phyloP scores from a whole-genome alignment of 2,113 vertebrate species.

The Chloropsis cyanopogon region DNA sequence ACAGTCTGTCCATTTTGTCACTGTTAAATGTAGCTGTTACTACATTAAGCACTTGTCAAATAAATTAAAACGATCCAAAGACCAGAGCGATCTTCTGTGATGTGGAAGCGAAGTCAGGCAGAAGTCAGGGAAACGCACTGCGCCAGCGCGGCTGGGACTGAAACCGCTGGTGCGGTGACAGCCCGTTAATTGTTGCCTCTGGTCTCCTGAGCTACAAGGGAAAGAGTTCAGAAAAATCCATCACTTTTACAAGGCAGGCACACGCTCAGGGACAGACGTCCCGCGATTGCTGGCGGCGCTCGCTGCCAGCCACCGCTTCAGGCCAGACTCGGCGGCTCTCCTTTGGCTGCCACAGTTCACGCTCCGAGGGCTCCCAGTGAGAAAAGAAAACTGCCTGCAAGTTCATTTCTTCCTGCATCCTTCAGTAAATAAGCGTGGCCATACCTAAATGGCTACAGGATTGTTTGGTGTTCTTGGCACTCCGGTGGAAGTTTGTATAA shows the following conservation, averaged over 20 bases:
- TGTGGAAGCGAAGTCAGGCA: not conserved
- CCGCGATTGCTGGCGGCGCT: not conserved
- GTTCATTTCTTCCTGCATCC: not conserved
- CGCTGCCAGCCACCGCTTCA: not conserved
- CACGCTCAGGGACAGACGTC: not conserved
- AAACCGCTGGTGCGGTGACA: not conserved
- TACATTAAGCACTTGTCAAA: not conserved
- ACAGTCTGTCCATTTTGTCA: not conserved
- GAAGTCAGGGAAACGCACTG: not conserved
- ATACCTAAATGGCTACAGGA: not conserved
- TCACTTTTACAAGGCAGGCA: constrained; percentile 42
- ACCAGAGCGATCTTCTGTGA: not conserved
- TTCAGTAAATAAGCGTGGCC: not conserved
- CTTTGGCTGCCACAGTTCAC: not conserved
- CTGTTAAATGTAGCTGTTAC: not conserved
- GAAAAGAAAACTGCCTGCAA: not conserved
- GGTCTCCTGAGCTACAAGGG: not conserved
- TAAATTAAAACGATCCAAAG: not conserved
- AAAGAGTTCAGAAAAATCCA: not conserved
- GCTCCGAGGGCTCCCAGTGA: not conserved
- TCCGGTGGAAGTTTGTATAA: not conserved
- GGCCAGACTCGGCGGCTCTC: not conserved
- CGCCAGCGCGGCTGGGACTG: not conserved
- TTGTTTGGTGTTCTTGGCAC: not conserved
- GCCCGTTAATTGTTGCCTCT: constrained; percentile 22